phyloP scores from a whole-genome alignment of 1,140 invertebrate species.

The Dreissena polymorpha region DNA sequence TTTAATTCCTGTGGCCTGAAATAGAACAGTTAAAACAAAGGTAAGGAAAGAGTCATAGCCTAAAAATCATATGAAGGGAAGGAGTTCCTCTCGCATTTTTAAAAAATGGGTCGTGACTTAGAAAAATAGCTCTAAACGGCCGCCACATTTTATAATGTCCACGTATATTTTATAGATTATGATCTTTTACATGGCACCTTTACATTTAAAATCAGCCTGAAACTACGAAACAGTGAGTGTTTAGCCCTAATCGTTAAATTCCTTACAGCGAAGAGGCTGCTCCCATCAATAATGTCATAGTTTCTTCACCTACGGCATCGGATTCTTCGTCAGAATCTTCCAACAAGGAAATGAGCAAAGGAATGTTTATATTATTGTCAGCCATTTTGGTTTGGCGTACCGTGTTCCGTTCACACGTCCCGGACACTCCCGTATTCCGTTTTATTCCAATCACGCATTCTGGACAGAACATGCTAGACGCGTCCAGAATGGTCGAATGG shows the following conservation, averaged over 20 bases:
- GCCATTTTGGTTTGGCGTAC: too few species aligned
- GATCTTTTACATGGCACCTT: too few species aligned
- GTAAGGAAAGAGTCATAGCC: too few species aligned
- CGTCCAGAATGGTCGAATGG: too few species aligned
- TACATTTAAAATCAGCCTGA: too few species aligned
- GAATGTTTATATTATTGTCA: slow-evolving; percentile 13
- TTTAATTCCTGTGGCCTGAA: slow-evolving; percentile 33
- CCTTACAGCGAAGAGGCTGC: neutral
- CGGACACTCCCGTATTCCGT: neutral
- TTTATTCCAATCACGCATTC: slow-evolving; percentile 5
- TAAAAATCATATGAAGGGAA: too few species aligned
- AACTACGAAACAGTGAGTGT: neutral
- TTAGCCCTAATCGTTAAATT: neutral
- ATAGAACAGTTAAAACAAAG: slow-evolving; percentile 20
- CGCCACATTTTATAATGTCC: too few species aligned
- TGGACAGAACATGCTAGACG: neutral
- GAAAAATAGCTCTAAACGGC: too few species aligned
- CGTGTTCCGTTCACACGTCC: slow-evolving; percentile 1
- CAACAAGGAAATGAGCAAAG: slow-evolving; percentile 5
- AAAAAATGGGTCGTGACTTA: too few species aligned
- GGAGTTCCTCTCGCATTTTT: too few species aligned
- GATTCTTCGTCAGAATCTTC: slow-evolving; percentile 11
- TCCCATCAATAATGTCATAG: slow-evolving; percentile 1
- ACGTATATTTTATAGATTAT: too few species aligned
- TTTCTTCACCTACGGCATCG: slow-evolving; percentile 2